Evolutionary conservation across 2,113 vertebrate species (phyloP), one percentile per base, ranked within the genome.

Genomic region (Colinus virginianus): DNA sequence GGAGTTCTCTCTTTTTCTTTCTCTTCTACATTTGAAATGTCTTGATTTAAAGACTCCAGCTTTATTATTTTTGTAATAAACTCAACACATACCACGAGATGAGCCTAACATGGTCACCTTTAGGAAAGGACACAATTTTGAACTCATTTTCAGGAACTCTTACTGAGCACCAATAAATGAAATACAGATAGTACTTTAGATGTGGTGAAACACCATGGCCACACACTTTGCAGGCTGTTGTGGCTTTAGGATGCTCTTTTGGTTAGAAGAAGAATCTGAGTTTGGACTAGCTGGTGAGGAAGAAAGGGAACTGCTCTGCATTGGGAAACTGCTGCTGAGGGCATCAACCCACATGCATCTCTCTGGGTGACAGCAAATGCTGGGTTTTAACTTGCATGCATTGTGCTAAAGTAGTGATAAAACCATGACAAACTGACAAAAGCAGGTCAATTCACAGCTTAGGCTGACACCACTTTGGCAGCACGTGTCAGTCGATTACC

Each of bases 361-460:
- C 87, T 74, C 49, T 8, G 7, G 87, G 59, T 89, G 74, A 90
- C 75, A 55, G 30, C 26, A 87, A 64, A 16, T 13, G n/a, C 84
- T 21, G 66, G 90, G 86, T 63, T 94, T 92, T 53, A 84, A 40
- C 70, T 25, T 11, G 0, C 45, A 45, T 0, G 0, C 63, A 2
- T 51, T 43, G 81, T 91, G 93, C 82, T 96, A 96, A 95, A 88
- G 89, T 76, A 95, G 82, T 79, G 91, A 74, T 95, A 90, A 94
- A 94, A 82, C 68, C 59, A 81, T 94, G 92, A 82, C 80, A 94
- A 92, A 90, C 80, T 85, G 94, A 84, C 87, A 96, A 92, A 96
- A 95, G 88, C 89, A 87, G 87, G 92, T 93, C 92, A 92, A 90
- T 94, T 95, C 95, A 90, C 95, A 95, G 90, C 84, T 92, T 79